Evolutionary conservation across 2,113 vertebrate species (phyloP), one percentile per base, ranked within the genome.

Genomic region (Zosterops lateralis): DNA sequence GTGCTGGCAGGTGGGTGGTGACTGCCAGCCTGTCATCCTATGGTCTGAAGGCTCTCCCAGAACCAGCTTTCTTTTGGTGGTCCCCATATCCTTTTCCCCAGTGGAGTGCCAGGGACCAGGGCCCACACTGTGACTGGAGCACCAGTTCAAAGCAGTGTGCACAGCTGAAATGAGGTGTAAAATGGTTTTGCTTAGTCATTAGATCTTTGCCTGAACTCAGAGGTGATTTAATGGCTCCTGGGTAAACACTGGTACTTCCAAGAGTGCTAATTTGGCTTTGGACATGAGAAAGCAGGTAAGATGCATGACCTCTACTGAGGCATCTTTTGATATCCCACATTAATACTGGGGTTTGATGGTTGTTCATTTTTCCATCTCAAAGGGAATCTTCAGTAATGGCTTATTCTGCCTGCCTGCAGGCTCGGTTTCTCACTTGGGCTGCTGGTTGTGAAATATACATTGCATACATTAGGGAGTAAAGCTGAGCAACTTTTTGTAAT

Each of bases 261-360:
- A 93, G 73, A 62, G 57, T 62, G 86, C 74, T 95, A 72, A 89
- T 93, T 94, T 87, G 84, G 42, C 74, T 91, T 84, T 92, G 42
- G 81, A 91, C 89, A 82, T 82, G 26, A 76, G 57, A 92, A 84
- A 77, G 34, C 50, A 72, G 81, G 45, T 61, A 62, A 67, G 56
- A 82, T 36, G 38, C 17, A 8, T 62, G 89, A 62, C 85, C 40
- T 93, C 36, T 76, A 32, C 74, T 68, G 66, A 81, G 36, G 36
- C 42, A 32, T 61, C 44, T 92, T 96, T 92, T 92, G 87, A 91
- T 93, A 90, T 89, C 50, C 48, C 67, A n/a, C 51, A 34, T 88
- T 62, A 85, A 56, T 48, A 47, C 32, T 36, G 61, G 29, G 32
- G 50, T 84, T 91, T 91, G 71, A 87, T 65, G 76, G 60, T 47